Evolutionary conservation across 2,888 invertebrate genomes (phyloP), one percentile per base, ranked within the genome.

Genomic region (Pristionchus mayeri): DNA sequence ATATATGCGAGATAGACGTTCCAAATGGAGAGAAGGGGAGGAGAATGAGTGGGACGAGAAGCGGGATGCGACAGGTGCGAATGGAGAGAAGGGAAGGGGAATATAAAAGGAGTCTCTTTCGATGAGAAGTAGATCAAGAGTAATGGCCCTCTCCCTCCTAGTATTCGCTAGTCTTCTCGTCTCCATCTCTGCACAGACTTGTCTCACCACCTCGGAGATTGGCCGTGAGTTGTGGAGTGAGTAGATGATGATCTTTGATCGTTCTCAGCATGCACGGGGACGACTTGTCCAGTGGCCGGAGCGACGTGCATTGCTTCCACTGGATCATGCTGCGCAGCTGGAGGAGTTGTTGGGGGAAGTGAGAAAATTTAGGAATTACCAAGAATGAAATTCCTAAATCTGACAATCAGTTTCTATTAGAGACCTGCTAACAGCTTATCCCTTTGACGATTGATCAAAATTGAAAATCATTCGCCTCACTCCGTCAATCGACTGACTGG

Each of bases 11-110:
- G 34, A 34, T 40, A 40, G 37, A 21, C 37, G 40, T 71, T 71
- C 71, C 71, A 71, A 71, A 71, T 71, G 9, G 71, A 71, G 71
- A 71, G 71, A 71, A n/a, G n/a, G 40, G n/a, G 71, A 34, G 71
- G 44, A 18, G 71, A 40, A 71, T 21, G 13, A 44, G 40, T 40
- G 40, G 71, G 71, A 44, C 37, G 40, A 71, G 40, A 40, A 18
- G 30, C 37, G 40, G 40, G 40, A 71, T 16, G 63, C 9, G 71
- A 44, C 71, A 71, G 71, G 71, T 71, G 71, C 40, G 40, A 71
- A 40, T 71, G 24, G 21, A 44, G 40, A 44, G 40, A 44, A 24
- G 40, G 21, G 40, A 71, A 11, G 6, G 11, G 9, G n/a, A 34
- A 13, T 71, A 71, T 71, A 71, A 71, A 71, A 40, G 40, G 71